Evolutionary conservation across 2,797 vertebrate genomes (phyloP), one percentile per base, ranked within the genome.

Genomic region (Bradypodion pumilum): DNA sequence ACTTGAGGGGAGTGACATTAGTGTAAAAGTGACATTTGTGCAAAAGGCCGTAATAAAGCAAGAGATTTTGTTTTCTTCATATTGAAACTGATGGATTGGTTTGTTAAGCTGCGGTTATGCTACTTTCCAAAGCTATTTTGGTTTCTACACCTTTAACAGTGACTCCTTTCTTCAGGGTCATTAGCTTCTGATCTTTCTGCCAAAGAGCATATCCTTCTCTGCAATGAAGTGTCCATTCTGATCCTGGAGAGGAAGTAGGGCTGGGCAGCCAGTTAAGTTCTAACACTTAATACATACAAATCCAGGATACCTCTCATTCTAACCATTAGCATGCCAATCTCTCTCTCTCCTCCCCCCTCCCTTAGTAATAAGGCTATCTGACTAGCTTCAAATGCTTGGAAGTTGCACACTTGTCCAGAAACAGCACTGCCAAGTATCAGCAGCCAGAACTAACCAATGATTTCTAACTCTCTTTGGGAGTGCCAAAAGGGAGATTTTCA

Each of bases 91-190:
- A 49, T 42, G 60, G 9, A 46, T 56, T 56, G 66, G 37, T 83
- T 75, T 79, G 6, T 66, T 56, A 59, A 80, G 42, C 60, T 37
- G 37, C 77, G 37, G 4, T 80, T 56, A 23, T 29, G 60, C 73
- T 75, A 35, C 70, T 59, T 12, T 49, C n/a, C 13, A 63, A 63
- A 79, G 78, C 27, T 85, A 42, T 85, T 80, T 80, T 85, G 69
- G 59, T 84, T 84, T 72, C 76, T 59, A 70, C 35, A 70, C 79
- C 25, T 70, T 16, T 12, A 75, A 85, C 83, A 85, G 70, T 80
- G 46, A 79, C 37, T 85, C 59, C 44, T 85, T 79, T 1, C 56
- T 74, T n/a, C 56, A 35, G n/a, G 77, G 70, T 63, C 56, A 56
- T 35, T 56, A 56, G 42, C 63, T 59, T 80, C 62, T 80, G 63